These are phyloP conservation scores for Buphagus erythrorhynchus DNA, from an alignment of 2,797 vertebrate species.

Conservation along the genomic window DNA sequence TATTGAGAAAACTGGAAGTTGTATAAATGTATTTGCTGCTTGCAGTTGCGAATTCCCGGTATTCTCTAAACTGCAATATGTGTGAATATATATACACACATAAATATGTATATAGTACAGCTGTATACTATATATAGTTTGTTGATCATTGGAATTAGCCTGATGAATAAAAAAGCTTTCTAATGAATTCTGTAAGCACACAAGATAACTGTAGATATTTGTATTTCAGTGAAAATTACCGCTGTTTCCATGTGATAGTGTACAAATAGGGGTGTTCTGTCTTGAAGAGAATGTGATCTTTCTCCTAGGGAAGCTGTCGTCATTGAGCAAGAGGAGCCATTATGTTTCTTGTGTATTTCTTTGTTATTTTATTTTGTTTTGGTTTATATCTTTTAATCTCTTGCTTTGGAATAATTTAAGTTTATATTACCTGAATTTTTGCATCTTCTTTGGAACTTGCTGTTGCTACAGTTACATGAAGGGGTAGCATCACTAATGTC, in stretches of 20 bases:
- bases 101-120: background rate
- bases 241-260: background rate
- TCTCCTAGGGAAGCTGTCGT: background rate
- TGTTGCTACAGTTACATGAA: background rate
- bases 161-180: background rate
- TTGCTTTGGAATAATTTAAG: background rate
- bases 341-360: background rate
- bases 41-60: background rate
- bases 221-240: background rate
- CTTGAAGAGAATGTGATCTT: background rate
- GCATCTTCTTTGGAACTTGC: background rate
- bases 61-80: background rate
- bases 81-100: fast-evolving
- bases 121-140: background rate
- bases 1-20: background rate
- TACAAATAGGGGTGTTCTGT: background rate
- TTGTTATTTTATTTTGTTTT: background rate
- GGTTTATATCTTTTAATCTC: background rate
- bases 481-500: background rate
- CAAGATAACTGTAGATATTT: background rate
- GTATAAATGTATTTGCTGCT: background rate
- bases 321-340: background rate
- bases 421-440: background rate
- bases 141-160: background rate
- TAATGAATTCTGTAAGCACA: background rate